A percentile compares a stretch with the other conserved stretches of the same genome.
phyloP scores from a whole-genome alignment of 2,888 invertebrate genomes.

The Herminia tarsipennalis region DNA sequence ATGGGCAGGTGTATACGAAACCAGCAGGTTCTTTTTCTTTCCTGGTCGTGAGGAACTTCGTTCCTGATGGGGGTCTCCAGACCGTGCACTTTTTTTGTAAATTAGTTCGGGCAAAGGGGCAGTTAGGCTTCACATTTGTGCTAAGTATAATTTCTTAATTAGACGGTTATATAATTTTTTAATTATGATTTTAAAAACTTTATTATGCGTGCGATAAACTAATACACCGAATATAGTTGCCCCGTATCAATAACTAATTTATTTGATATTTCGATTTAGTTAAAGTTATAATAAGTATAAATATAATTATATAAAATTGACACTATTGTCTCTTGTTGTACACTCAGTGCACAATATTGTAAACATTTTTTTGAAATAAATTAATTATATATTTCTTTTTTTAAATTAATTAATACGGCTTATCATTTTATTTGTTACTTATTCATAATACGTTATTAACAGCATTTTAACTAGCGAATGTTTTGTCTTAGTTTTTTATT shows the following conservation, averaged over 20 bases:
- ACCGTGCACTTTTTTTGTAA: too few relatives aligned
- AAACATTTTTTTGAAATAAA: background rate
- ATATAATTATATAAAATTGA: slow-evolving; percentile 45
- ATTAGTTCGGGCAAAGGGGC: slow-evolving; percentile 19
- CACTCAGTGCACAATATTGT: slow-evolving; percentile 33
- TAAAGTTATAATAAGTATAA: slow-evolving; percentile 36
- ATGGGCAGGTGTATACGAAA: too few relatives aligned
- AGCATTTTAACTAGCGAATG: too few relatives aligned
- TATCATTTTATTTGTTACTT: too few relatives aligned
- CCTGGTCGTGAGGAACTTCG: too few relatives aligned
- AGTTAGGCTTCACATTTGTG: slow-evolving; percentile 35
- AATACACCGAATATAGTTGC: slow-evolving; percentile 24
- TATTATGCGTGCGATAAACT: slow-evolving; percentile 28
- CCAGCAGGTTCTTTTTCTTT: too few relatives aligned
- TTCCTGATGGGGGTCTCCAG: too few relatives aligned
- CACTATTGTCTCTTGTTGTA: slow-evolving; percentile 37
- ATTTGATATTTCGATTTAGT: slow-evolving; percentile 36
- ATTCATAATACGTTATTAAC: too few relatives aligned
- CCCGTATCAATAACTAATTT: slow-evolving; percentile 28
- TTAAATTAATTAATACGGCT: too few relatives aligned
- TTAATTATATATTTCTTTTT: background rate
- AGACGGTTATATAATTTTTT: slow-evolving; percentile 30
- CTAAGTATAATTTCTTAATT: slow-evolving; percentile 29
- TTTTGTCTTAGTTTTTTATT: too few relatives aligned
- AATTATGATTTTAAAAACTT: slow-evolving; percentile 20